Evolutionary conservation across 1,140 invertebrate genomes (phyloP).

Genomic region (Druon quercuslanigerum): DNA sequence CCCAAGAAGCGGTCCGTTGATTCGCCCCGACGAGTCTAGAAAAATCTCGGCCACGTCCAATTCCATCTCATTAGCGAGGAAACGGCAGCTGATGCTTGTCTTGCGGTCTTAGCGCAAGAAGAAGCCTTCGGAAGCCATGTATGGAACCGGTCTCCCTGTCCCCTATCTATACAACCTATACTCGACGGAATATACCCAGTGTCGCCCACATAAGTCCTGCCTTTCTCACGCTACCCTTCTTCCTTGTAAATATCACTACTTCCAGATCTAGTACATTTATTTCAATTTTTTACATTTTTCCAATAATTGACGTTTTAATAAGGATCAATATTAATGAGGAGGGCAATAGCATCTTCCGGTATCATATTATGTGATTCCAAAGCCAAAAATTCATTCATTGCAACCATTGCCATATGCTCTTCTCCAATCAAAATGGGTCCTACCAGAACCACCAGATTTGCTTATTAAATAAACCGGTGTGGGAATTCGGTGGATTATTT

Average conservation of each 20-base stretch:
- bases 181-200: constrained; percentile 71
- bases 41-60: constrained; percentile 76
- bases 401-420: too few relatives aligned
- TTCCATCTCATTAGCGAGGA: constrained; percentile 76
- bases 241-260: neutral
- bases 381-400: too few relatives aligned
- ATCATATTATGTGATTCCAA: too few relatives aligned
- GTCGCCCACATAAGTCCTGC: constrained; percentile 64
- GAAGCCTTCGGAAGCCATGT: constrained; percentile 74
- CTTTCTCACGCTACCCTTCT: constrained; percentile 53
- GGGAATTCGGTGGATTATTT: too few relatives aligned
- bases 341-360: too few relatives aligned
- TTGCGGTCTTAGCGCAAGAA: constrained; percentile 72
- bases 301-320: neutral
- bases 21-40: constrained; percentile 66
- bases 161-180: constrained; percentile 66
- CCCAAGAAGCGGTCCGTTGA: constrained; percentile 38
- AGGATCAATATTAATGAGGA: too few relatives aligned
- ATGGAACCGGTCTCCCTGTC: constrained; percentile 75
- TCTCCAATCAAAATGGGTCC: too few relatives aligned
- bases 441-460: too few relatives aligned
- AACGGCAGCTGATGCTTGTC: constrained; percentile 75
- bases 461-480: too few relatives aligned
- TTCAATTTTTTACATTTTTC: too few relatives aligned
- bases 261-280: neutral